phyloP scores from a whole-genome alignment of 2,797 vertebrate species.

The Leptoclinus maculatus region DNA sequence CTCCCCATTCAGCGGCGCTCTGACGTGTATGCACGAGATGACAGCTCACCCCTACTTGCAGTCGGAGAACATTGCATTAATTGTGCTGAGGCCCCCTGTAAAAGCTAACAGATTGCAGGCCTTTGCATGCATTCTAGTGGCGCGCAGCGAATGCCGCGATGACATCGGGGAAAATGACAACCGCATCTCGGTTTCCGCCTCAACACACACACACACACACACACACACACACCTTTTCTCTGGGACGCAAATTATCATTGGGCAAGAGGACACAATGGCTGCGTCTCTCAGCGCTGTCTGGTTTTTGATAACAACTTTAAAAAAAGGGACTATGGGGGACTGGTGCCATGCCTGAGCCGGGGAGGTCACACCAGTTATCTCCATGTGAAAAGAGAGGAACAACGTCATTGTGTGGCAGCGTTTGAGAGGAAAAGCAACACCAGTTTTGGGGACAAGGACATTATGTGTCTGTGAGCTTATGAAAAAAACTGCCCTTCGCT shows the following conservation, averaged over 20 bases:
- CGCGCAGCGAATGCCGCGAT: slow-evolving; percentile 45
- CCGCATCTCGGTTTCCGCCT: slow-evolving; percentile 47
- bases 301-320: slow-evolving; percentile 64
- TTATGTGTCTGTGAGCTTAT: slow-evolving; percentile 6
- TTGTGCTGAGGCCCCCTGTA: slow-evolving; percentile 48
- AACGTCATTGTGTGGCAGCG: slow-evolving; percentile 41
- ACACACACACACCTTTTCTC: slow-evolving; percentile 23
- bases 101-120: slow-evolving; percentile 60
- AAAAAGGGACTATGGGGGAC: slow-evolving; percentile 47
- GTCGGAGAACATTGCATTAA: slow-evolving; percentile 65
- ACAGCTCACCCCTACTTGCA: slow-evolving; percentile 69
- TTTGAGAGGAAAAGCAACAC: slow-evolving; percentile 40
- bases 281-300: slow-evolving; percentile 76
- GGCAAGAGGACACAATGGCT: slow-evolving; percentile 66
- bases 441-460: slow-evolving; percentile 7
- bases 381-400: slow-evolving; percentile 41
- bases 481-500: not conserved
- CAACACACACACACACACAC: slow-evolving; percentile 1
- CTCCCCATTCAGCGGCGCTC: slow-evolving; percentile 70
- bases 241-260: slow-evolving; percentile 47
- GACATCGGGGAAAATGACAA: slow-evolving; percentile 66
- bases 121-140: slow-evolving; percentile 57
- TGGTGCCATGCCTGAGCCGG: slow-evolving; percentile 50
- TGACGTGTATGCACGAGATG: slow-evolving; percentile 68
- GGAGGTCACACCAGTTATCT: slow-evolving; percentile 46